Percentiles rank a stretch among this genome's conserved stretches.
Evolutionary conservation across 2,888 invertebrate genomes (phyloP).

Genomic region (Hirudinaria manillensis): DNA sequence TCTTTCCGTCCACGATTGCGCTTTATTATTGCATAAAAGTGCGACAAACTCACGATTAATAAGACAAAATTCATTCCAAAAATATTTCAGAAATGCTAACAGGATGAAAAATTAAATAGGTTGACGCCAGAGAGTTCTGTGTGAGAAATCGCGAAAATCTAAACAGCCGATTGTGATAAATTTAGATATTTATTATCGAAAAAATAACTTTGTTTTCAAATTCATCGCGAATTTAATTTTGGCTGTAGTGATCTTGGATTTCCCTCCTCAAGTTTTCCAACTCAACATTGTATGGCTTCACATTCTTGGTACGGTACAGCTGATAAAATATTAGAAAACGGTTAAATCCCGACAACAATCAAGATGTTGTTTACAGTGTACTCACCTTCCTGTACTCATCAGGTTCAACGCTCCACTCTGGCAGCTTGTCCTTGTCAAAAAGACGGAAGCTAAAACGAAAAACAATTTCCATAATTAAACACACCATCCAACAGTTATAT

Average conservation of each 20-base stretch:
- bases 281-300: background rate
- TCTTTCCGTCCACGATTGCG: no score
- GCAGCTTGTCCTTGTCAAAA: background rate
- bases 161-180: no score
- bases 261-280: background rate
- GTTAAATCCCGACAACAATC: no score
- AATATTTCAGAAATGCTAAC: no score
- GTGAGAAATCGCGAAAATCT: no score
- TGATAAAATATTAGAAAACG: background rate
- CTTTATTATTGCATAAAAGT: no score
- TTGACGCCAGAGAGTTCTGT: no score
- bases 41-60: no score
- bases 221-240: background rate
- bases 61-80: no score
- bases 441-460: conserved; percentile 12
- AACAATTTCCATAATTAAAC: conserved; percentile 1
- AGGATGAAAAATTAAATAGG: no score
- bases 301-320: background rate
- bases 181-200: background rate
- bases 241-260: background rate
- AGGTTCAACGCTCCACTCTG: conserved; percentile 13
- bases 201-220: background rate
- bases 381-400: conserved; percentile 18
- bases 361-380: background rate
- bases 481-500: background rate